Conservation (phyloP, 2,797 vertebrate species). For the Spinibarbus caldwelli region DNA sequence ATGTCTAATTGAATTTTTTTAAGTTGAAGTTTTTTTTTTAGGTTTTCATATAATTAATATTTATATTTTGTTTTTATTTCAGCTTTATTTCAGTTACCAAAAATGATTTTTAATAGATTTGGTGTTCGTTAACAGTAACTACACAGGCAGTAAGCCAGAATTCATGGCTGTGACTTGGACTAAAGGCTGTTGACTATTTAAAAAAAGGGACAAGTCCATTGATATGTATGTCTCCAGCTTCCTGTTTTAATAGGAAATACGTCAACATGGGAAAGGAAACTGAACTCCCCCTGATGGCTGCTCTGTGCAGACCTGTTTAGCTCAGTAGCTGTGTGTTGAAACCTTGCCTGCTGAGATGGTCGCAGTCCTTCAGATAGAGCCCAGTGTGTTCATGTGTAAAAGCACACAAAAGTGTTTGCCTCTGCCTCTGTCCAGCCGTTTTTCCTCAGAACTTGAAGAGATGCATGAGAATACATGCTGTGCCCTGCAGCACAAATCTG, state of each 20-base stretch:
- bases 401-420: constrained; percentile 1
- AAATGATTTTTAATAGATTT: background rate
- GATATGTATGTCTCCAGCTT: background rate
- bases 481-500: constrained; percentile 43
- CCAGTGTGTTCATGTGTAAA: background rate
- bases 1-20: background rate
- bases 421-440: constrained; percentile 31
- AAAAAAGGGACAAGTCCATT: background rate
- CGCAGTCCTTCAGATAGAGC: background rate
- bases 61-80: background rate
- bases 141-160: background rate
- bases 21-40: background rate
- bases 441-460: constrained; percentile 27
- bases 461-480: constrained; percentile 8
- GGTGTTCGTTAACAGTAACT: background rate
- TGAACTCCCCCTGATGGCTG: background rate
- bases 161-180: background rate
- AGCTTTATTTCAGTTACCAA: background rate
- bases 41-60: background rate
- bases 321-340: constrained; percentile 6
- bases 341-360: constrained; percentile 3
- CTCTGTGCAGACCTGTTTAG: constrained; percentile 8
- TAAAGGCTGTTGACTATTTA: background rate
- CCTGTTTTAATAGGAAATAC: constrained; percentile 23
- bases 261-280: background rate